Evolutionary conservation across 2,888 invertebrate genomes (phyloP), one percentile per base, ranked within the genome.

Genomic region (Netelia fuscicornis): DNA sequence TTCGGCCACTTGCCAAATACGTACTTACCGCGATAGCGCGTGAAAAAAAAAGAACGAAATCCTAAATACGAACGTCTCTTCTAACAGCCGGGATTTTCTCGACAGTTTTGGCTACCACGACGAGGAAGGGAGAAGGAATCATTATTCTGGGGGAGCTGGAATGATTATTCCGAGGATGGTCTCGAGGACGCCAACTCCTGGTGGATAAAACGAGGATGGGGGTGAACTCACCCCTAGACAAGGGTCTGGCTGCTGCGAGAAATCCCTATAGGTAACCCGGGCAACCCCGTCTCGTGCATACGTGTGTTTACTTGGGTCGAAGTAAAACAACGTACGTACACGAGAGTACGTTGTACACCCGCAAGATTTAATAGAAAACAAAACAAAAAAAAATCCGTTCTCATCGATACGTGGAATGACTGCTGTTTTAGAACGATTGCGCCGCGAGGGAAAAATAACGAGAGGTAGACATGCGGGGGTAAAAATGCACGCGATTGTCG

Each of bases 221-320:
- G 68, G 42, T 2, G 52, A 70, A 64, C 54, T 17, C 60, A 44
- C 79, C 62, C 74, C 68, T 56, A 58, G 68, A 65, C 76, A 72
- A 58, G 58, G 70, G 83, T 83, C 74, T 83, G 79, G 20, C 11
- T 75, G 13, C 56, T 64, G 54, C 68, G 58, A 52, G 54, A 54
- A 83, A 52, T 68, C 67, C 77, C 58, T 42, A 67, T 58, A 44
- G 67, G 76, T 67, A 77, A 77, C 67, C 76, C 56, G 56, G 77
- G 70, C 77, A 77, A 76, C 64, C 60, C 72, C 72, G 20, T 60
- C 56, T 23, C 58, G 72, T n/a, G 3, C 37, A 9, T 58, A 58
- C 23, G 20, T 23, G 6, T 58, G 67, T 67, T 48, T 72, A 48
- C 72, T 67, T 68, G 68, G 37, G 44, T 44, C 44, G 76, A 56